phyloP scores from a whole-genome alignment of 1,140 invertebrate species.

The Dufourea novaeangliae region DNA sequence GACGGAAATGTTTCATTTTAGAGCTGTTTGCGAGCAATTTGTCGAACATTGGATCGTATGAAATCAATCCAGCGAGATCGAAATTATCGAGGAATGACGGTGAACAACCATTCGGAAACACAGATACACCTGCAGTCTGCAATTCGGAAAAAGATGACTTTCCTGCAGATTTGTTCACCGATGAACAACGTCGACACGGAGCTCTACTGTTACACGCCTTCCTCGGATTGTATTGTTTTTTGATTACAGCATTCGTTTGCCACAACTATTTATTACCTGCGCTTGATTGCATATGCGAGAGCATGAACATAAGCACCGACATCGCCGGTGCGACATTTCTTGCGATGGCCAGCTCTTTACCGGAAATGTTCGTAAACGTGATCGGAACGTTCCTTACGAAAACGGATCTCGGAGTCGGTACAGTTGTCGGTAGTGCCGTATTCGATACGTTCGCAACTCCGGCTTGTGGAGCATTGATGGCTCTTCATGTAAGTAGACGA shows the following conservation, averaged over 20 bases:
- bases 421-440: constrained; percentile 93
- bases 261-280: constrained; percentile 93
- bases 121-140: too few species aligned
- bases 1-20: neutral
- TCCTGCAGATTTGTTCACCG: constrained; percentile 83
- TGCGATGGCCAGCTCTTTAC: constrained; percentile 94
- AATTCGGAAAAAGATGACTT: constrained; percentile 81
- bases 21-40: neutral
- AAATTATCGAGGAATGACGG: neutral
- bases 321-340: constrained; percentile 96
- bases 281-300: constrained; percentile 90
- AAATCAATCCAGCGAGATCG: too few species aligned
- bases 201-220: constrained; percentile 88
- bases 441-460: constrained; percentile 95
- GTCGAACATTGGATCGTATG: neutral
- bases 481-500: constrained; percentile 84
- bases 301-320: constrained; percentile 88
- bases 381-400: constrained; percentile 91
- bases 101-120: too few species aligned
- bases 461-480: constrained; percentile 90
- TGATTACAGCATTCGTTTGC: constrained; percentile 90
- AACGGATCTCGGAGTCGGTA: constrained; percentile 91
- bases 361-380: constrained; percentile 94
- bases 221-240: constrained; percentile 90
- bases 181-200: constrained; percentile 85